Base-by-base conservation (phyloP, 2,888 invertebrate genomes). In the Apodemia mormo region DNA sequence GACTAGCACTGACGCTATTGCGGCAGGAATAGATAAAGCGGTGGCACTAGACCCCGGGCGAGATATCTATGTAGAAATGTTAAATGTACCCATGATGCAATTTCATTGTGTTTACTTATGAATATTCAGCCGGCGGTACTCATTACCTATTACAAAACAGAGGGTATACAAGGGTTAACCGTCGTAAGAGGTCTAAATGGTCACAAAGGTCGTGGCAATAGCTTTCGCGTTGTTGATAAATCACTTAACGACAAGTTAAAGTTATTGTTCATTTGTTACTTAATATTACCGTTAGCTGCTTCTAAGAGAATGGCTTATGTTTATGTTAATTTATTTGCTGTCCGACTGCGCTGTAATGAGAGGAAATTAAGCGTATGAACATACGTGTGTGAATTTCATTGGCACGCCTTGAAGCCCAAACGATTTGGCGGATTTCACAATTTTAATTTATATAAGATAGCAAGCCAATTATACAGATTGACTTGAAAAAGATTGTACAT, bases 241-340 rank as follows among this genome's bases (percentile, higher is more conserved):
- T 33, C 56, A 61, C 2, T 22, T 58, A 30, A 58, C 58, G 58
- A 61, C 33, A 61, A 33, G 61, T 33, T 61, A 61, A n/a, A 61
- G 33, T 33, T 61, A 61, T 61, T 61, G 61, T 61, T 61, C 22
- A 33, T 6, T 14, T 61, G n/a, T 52, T 33, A 33, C 61, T 52
- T n/a, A n/a, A 61, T 61, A 61, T 30, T 30, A 33, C 14, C 33
- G 61, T 6, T 61, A 6, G 10, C 30, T 58, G 30, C 58, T 58
- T 30, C 30, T 58, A 61, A 33, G 6, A 30, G 10, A 58, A 30
- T 61, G 12, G 9, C 52, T n/a, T n/a, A n/a, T n/a, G n/a, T 52
- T 52, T n/a, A 52, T 52, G n/a, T n/a, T 49, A 12, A 49, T 43
- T 4, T 45, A 45, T 52, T 52, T 52, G n/a, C 6, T n/a, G 7